Conservation (phyloP, 2,113 vertebrate species). For the Bubo scandiacus region DNA sequence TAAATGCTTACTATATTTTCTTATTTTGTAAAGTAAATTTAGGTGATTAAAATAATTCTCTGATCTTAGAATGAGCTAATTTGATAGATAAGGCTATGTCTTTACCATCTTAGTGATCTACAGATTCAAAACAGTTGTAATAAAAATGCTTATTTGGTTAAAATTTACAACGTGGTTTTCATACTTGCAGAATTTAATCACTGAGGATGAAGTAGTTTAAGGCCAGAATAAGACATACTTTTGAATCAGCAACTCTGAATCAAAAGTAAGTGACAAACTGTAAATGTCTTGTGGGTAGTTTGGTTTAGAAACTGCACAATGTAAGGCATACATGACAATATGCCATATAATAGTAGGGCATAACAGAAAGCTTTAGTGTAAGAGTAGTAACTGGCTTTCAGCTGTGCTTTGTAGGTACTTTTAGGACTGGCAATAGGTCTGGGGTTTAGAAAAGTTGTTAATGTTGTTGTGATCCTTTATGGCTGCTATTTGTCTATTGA, state of each 20-base stretch:
- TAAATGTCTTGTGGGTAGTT: background rate
- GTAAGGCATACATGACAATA: background rate
- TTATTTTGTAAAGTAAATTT: background rate
- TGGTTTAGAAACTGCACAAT: background rate
- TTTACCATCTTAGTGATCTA: background rate
- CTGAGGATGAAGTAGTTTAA: background rate
- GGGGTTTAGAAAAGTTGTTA: background rate
- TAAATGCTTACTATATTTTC: constrained; percentile 27
- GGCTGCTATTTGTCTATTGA: background rate
- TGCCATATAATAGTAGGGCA: background rate
- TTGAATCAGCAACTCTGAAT: background rate
- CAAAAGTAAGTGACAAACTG: background rate
- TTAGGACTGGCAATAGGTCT: background rate
- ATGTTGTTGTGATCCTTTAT: background rate
- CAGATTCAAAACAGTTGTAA: background rate
- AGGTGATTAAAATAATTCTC: background rate
- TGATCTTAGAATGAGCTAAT: background rate
- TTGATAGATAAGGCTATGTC: background rate
- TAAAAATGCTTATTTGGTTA: background rate
- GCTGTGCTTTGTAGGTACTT: background rate
- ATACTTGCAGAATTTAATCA: background rate
- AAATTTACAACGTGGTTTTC: background rate
- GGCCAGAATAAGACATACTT: background rate
- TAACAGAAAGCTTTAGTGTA: background rate
- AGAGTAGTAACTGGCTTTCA: background rate